Percentiles rank a stretch among this genome's conserved stretches.
These are phyloP conservation scores for Lagopus leucura DNA, from an alignment of 2,113 vertebrate genomes.

Conservation along the genomic window DNA sequence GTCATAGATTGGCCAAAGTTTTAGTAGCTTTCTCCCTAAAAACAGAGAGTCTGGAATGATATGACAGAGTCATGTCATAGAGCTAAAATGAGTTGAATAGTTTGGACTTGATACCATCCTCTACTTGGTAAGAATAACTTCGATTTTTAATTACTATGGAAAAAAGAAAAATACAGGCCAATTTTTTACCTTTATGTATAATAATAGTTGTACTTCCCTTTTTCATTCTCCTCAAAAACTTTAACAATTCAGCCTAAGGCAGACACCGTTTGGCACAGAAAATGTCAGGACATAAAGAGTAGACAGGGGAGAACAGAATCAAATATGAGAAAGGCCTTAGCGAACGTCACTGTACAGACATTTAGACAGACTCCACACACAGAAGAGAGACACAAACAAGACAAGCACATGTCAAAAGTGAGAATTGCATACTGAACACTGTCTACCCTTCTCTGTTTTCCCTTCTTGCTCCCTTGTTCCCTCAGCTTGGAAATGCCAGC, in stretches of 20 bases:
- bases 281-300: not conserved
- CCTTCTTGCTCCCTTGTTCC: not conserved
- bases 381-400: not conserved
- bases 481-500: not conserved
- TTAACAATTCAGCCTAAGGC: not conserved
- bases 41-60: not conserved
- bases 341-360: not conserved
- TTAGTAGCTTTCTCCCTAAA: not conserved
- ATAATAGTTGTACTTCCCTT: not conserved
- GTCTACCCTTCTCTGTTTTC: not conserved
- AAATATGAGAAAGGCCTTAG: not conserved
- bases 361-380: not conserved
- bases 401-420: not conserved
- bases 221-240: not conserved
- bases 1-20: not conserved
- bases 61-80: accelerated
- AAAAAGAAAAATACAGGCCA: not conserved
- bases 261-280: not conserved
- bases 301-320: not conserved
- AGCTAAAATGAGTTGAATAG: not conserved
- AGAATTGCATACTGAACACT: not conserved
- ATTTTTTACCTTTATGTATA: not conserved
- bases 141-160: not conserved
- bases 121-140: not conserved
- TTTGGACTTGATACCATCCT: not conserved